phyloP scores from a whole-genome alignment of 2,113 vertebrate genomes.

The Opisthocomus hoazin region DNA sequence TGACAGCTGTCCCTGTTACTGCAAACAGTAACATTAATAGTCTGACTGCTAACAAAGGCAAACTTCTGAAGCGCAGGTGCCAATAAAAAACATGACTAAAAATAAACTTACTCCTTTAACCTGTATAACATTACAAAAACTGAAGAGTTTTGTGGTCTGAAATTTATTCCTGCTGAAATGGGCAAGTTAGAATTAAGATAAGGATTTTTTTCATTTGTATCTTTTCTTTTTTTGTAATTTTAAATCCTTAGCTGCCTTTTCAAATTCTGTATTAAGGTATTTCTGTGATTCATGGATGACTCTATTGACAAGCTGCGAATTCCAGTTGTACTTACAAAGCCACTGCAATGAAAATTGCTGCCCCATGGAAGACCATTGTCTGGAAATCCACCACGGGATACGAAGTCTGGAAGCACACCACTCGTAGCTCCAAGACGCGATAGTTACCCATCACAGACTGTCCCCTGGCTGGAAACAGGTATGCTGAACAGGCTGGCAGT shows the following conservation, averaged over 20 bases:
- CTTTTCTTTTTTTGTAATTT: not conserved
- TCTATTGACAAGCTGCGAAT: not conserved
- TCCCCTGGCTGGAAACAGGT: not conserved
- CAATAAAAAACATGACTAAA: not conserved
- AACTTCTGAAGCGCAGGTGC: not conserved
- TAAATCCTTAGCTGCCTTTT: not conserved
- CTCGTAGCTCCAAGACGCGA: not conserved
- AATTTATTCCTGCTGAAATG: not conserved
- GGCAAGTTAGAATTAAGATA: not conserved
- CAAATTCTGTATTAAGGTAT: not conserved
- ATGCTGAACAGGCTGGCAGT: not conserved
- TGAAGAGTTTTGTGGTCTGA: not conserved
- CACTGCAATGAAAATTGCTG: not conserved
- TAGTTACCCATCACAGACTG: not conserved
- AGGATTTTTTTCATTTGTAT: fast-evolving
- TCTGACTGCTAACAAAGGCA: not conserved
- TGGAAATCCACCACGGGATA: not conserved
- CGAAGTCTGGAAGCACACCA: not conserved
- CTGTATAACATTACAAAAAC: not conserved
- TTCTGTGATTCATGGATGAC: not conserved
- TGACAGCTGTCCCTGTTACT: not conserved
- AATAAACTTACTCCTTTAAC: not conserved
- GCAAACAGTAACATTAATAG: not conserved
- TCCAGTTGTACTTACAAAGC: not conserved
- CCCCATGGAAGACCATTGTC: not conserved